These are phyloP conservation scores for Callyntrura guangdongensis DNA, from an alignment of 2,888 invertebrate species.

Conservation along the genomic window DNA sequence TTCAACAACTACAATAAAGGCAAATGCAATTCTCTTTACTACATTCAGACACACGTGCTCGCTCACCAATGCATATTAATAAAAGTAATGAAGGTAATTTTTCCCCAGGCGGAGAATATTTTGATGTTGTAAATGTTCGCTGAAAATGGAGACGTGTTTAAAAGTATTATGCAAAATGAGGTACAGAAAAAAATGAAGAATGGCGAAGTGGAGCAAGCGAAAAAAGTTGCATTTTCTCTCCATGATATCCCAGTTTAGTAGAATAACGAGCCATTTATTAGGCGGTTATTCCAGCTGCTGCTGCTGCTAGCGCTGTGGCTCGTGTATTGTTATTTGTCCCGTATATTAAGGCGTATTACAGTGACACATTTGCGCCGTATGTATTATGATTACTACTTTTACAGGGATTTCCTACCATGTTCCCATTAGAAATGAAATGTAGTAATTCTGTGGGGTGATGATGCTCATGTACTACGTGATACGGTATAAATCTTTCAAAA, in stretches of 20 bases:
- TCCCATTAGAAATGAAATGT: slow-evolving; percentile 38
- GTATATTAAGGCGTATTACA: too few relatives aligned
- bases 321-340: too few relatives aligned
- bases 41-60: neutral
- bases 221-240: neutral
- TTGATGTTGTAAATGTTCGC: too few relatives aligned
- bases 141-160: slow-evolving; percentile 6
- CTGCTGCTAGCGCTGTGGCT: too few relatives aligned
- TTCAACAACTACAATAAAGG: neutral
- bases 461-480: slow-evolving; percentile 27
- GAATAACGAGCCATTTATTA: neutral
- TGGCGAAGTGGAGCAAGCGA: neutral
- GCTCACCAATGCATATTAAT: neutral
- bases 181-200: slow-evolving; percentile 21
- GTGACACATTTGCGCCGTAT: neutral
- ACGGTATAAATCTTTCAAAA: slow-evolving; percentile 33
- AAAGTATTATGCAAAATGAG: slow-evolving; percentile 59
- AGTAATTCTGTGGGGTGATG: slow-evolving; percentile 42
- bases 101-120: neutral
- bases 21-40: neutral
- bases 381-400: slow-evolving; percentile 20
- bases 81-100: slow-evolving; percentile 58
- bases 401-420: neutral
- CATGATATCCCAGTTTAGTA: neutral
- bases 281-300: too few relatives aligned